Evolutionary conservation across 2,888 invertebrate species (phyloP).

Genomic region (Aporophyla nigra): DNA sequence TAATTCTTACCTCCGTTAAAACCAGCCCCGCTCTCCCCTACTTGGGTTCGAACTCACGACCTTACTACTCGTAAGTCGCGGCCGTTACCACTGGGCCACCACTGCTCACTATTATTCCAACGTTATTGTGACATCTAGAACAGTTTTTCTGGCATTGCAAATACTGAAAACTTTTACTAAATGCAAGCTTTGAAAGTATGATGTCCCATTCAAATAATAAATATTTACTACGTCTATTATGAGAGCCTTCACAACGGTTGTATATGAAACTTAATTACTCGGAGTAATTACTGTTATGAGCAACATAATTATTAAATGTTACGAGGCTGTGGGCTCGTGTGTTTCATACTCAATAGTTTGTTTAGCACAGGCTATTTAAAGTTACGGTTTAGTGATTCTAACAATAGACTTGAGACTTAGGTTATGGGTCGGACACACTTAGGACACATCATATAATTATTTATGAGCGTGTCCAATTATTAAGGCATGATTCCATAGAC

Average conservation of each 20-base stretch:
- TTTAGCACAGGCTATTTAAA: slow-evolving; percentile 27
- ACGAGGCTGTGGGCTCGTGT: slow-evolving; percentile 35
- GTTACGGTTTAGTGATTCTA: slow-evolving; percentile 4
- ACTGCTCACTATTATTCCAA: too few relatives aligned
- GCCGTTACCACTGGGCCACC: too few relatives aligned
- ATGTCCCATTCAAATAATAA: slow-evolving; percentile 19
- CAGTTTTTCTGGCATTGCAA: not conserved
- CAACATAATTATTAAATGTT: slow-evolving; percentile 58
- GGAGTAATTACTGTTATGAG: slow-evolving; percentile 50
- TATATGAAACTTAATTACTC: slow-evolving; percentile 59
- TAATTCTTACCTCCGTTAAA: too few relatives aligned
- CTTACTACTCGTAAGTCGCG: too few relatives aligned
- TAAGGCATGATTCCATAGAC: not conserved
- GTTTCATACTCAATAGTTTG: slow-evolving; percentile 18
- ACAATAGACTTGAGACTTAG: not conserved
- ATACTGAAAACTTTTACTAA: not conserved
- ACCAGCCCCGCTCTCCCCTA: too few relatives aligned
- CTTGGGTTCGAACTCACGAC: too few relatives aligned
- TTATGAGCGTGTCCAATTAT: not conserved
- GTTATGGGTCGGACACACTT: not conserved
- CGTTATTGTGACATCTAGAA: too few relatives aligned
- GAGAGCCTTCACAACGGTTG: slow-evolving; percentile 36
- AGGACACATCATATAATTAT: not conserved
- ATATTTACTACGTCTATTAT: slow-evolving; percentile 37
- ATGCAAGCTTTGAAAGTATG: not conserved